Base-by-base conservation (phyloP, 1,140 invertebrate species). In the Armadillidium nasatum region DNA sequence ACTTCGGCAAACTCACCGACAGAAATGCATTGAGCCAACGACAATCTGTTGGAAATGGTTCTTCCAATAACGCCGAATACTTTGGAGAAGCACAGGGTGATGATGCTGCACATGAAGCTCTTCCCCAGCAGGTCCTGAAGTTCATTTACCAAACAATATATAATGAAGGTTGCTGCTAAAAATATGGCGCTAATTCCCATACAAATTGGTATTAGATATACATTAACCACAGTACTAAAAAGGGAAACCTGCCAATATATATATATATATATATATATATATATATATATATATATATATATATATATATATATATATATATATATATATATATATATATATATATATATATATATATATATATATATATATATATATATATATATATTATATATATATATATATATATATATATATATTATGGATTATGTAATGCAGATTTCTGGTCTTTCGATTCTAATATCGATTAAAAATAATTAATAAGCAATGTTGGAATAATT, bases 61-160 rank as follows among this genome's bases (percentile, higher is more conserved):
- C 7, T 60, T 15, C 11, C 50, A 7, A 60, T 19, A 15, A 60
- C 7, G 1, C 50, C 50, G 50, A 60, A 60, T 13, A 60, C 50
- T 60, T 60, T 60, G 11, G 50, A 60, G 11, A 60, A 4, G 50
- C 11, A 60, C 2, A 60, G 19, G 50, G 50, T 3, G 11, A 7
- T 7, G 11, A 60, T 60, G 50, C 50, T 60, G 7, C 50, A 60
- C 50, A 60, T 60, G 7, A 60, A 19, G 50, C 50, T 60, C 7
- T 60, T 60, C 50, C 50, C 50, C 50, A 60, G 7, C 11, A 60
- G 50, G 50, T 60, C 50, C 19, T 60, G 50, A 60, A 60, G 50
- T 7, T 60, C 50, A 13, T 60, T 60, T 19, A 60, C 50, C 2
- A 60, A 60, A 19, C 50, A 60, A 7, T 60, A 60, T 13, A 60